Conservation (phyloP, 2,888 invertebrate species). For the Camponotus fellah region DNA sequence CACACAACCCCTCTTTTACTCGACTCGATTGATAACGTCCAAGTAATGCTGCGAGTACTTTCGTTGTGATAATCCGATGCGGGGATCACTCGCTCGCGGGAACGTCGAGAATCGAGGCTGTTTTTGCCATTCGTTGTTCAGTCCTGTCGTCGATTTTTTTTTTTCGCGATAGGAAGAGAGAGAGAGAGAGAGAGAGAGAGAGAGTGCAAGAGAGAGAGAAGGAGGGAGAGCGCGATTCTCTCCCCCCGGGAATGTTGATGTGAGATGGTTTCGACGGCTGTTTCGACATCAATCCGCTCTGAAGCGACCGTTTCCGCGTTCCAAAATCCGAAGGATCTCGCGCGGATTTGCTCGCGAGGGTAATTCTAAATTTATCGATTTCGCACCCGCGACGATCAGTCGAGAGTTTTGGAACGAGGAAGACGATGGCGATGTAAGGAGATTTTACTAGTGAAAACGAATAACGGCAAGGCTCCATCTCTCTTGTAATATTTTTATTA, state of each 20-base stretch:
- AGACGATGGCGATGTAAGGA: conserved; percentile 48
- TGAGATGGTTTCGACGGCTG: conserved; percentile 76
- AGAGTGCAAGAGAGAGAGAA: not conserved
- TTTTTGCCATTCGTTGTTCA: conserved; percentile 50
- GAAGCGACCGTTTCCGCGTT: conserved; percentile 64
- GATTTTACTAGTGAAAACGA: conserved; percentile 73
- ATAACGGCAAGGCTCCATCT: conserved; percentile 83
- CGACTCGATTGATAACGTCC: conserved; percentile 70
- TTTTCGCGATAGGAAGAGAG: conserved; percentile 30
- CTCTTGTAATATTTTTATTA: conserved; percentile 86
- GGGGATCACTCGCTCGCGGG: conserved; percentile 36
- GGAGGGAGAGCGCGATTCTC: conserved; percentile 58
- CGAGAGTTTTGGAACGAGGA: conserved; percentile 63
- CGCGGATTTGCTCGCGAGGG: not conserved
- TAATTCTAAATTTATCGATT: not conserved
- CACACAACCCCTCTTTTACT: conserved; percentile 12
- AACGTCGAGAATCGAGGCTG: conserved; percentile 39
- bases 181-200: not conserved
- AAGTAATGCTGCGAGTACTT: conserved; percentile 74
- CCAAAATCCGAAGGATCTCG: conserved; percentile 61
- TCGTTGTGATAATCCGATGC: conserved; percentile 72
- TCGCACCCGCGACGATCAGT: not conserved
- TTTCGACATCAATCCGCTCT: conserved; percentile 74
- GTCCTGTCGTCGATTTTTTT: conserved; percentile 40
- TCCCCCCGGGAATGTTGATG: conserved; percentile 68